These are phyloP conservation scores for Dysmachus trigonus DNA, from an alignment of 2,888 invertebrate genomes.

Conservation along the genomic window DNA sequence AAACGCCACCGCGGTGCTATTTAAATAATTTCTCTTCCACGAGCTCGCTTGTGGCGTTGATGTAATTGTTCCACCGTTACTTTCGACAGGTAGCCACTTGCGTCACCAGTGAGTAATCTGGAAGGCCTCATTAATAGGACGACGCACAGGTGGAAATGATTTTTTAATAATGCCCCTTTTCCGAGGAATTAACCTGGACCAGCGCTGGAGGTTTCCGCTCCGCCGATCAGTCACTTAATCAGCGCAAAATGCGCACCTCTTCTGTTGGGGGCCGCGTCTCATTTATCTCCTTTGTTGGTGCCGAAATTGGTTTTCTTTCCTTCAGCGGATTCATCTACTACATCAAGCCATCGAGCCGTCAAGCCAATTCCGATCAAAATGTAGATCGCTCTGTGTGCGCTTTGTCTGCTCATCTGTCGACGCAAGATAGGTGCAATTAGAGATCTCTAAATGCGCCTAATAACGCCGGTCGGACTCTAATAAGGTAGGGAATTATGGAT, in stretches of 20 bases:
- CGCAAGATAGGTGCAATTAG: constrained; percentile 10
- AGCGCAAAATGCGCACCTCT: neutral
- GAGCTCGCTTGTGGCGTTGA: neutral
- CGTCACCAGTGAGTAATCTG: constrained; percentile 1
- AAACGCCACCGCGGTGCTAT: constrained; percentile 4
- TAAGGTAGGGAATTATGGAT: constrained; percentile 23
- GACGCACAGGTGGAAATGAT: constrained; percentile 22
- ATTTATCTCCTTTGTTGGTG: constrained; percentile 4
- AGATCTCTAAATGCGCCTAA: constrained; percentile 25
- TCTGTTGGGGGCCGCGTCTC: neutral
- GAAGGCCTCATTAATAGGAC: neutral
- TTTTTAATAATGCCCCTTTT: constrained; percentile 26
- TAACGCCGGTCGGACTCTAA: constrained; percentile 6
- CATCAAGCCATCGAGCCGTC: neutral
- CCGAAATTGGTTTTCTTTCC: neutral
- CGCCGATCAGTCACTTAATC: neutral
- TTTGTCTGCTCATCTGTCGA: constrained; percentile 24
- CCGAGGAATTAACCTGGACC: neutral
- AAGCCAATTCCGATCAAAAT: constrained; percentile 17
- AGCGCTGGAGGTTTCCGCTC: constrained; percentile 1
- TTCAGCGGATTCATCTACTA: neutral
- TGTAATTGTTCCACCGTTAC: constrained; percentile 22
- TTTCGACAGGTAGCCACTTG: constrained; percentile 2
- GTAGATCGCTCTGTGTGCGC: neutral
- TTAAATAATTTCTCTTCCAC: constrained; percentile 18